A percentile compares a stretch with the other conserved stretches of the same genome.
phyloP scores from a whole-genome alignment of 2,888 invertebrate genomes.

The Eucriotettix oculatus region DNA sequence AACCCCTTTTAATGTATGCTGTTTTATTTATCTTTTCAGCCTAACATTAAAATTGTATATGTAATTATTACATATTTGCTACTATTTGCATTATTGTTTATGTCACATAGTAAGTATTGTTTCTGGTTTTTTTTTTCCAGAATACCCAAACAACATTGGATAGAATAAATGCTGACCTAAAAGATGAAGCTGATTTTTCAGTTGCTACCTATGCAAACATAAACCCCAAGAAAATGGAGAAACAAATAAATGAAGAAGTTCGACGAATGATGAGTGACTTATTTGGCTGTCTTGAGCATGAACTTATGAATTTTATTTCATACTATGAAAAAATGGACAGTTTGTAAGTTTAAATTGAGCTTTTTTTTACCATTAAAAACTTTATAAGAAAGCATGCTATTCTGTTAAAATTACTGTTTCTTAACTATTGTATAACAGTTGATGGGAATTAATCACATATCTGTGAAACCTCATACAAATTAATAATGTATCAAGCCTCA shows the following conservation, averaged over 20 bases:
- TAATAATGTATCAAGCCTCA: no score
- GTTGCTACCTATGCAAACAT: constrained; percentile 15
- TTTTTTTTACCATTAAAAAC: neutral
- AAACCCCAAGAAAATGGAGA: constrained; percentile 39
- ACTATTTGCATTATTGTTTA: neutral
- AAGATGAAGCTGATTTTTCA: constrained; percentile 17
- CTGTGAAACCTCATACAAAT: no score
- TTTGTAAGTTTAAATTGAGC: constrained; percentile 46
- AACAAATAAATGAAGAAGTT: constrained; percentile 61
- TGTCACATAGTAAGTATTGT: neutral
- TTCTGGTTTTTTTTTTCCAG: constrained; percentile 20
- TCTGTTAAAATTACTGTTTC: no score
- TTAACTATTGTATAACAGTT: no score
- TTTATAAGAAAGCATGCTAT: neutral
- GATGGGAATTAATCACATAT: no score
- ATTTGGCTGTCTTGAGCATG: constrained; percentile 74
- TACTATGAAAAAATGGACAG: constrained; percentile 77
- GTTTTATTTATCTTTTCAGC: no score
- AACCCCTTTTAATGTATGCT: no score
- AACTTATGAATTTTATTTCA: constrained; percentile 69
- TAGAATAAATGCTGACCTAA: constrained; percentile 24
- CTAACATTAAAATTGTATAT: no score
- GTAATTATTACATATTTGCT: no score
- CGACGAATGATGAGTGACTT: constrained; percentile 75
- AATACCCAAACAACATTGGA: constrained; percentile 42